Percentiles rank a stretch among this genome's conserved stretches.
phyloP scores from a whole-genome alignment of 2,888 invertebrate species.

The Gibbula magus region DNA sequence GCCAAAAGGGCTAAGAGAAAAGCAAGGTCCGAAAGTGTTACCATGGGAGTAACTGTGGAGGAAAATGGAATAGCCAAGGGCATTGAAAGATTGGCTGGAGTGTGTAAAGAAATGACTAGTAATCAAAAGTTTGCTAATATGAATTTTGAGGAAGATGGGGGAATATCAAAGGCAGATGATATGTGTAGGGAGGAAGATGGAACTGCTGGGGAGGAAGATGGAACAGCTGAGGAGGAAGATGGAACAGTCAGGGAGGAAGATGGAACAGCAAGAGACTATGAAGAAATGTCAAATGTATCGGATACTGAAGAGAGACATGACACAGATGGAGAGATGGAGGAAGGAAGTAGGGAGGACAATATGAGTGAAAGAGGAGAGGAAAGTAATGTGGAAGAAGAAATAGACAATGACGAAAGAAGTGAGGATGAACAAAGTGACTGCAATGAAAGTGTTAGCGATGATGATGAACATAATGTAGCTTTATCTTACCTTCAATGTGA shows the following conservation, averaged over 20 bases:
- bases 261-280: not conserved
- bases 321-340: not conserved
- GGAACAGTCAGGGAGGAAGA: not conserved
- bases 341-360: not conserved
- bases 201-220: not conserved
- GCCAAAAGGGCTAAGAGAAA: too few relatives aligned
- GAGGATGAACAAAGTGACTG: slow-evolving; percentile 1
- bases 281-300: not conserved
- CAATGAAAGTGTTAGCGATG: not conserved
- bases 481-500: not conserved
- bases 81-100: not conserved
- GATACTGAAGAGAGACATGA: not conserved
- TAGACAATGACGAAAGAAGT: not conserved
- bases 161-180: too few relatives aligned
- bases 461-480: not conserved
- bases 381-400: slow-evolving; percentile 4
- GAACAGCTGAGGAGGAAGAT: too few relatives aligned
- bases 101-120: too few relatives aligned
- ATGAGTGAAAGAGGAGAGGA: slow-evolving; percentile 25
- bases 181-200: not conserved
- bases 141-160: too few relatives aligned
- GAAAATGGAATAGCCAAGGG: not conserved
- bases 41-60: not conserved
- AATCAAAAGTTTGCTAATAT: too few relatives aligned
- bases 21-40: not conserved